Evolutionary conservation across 2,888 invertebrate genomes (phyloP), one percentile per base, ranked within the genome.

Genomic region (Callinectes sapidus): DNA sequence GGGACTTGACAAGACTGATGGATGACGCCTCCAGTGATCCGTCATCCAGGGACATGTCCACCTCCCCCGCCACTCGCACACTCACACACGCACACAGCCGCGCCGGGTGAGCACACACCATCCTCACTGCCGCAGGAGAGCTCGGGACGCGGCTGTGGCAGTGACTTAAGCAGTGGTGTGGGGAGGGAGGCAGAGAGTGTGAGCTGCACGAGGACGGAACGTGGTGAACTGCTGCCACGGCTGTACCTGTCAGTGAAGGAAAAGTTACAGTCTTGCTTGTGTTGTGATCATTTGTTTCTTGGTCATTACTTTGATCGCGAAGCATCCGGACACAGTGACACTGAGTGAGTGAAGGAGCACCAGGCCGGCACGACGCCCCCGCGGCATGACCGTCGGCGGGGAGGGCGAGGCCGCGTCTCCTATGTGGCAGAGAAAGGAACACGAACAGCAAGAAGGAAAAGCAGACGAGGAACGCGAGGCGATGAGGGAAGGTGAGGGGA

Each of bases 1-100:
- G 92, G 92, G 90, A 92, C 92, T 92, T 92, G 92, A 92, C 92
- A 92, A 92, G 92, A 92, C 92, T 92, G 92, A 92, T 92, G 92
- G 92, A 92, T 92, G 92, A 92, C 92, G 90, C 92, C 92, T 92
- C 92, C 92, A 92, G 92, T 92, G 92, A 92, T 92, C 92, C 92
- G 92, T 92, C 92, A 92, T 92, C 92, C 92, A 86, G 89, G 66
- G 92, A 92, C 92, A 61, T 92, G 92, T 92, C 92, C 92, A 92
- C 92, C 92, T 90, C 87, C 90, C 92, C 92, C 92, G 87, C 91
- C 92, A 92, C 86, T 90, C 90, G 90, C 90, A 89, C 90, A 86
- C 71, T 77, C 91, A 66, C 91, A 86, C 87, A 87, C 91, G 42
- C 86, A 86, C 92, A 90, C 92, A 71, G 88, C 32, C 91, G 88